Conservation (phyloP, 2,888 invertebrate species). For the Mesochorus sp. region DNA sequence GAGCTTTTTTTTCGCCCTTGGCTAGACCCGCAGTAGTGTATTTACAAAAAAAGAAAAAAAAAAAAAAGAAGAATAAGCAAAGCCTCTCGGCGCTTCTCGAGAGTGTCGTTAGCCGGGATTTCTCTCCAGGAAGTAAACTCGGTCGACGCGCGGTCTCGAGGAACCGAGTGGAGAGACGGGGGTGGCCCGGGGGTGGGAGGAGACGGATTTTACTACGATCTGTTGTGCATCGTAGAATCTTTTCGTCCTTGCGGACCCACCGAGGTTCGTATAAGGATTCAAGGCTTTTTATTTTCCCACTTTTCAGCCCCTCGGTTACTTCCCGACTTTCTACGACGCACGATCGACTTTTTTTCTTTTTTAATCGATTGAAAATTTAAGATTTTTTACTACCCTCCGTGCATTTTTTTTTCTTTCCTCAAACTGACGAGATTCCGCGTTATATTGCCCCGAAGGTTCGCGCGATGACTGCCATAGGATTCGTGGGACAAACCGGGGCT, state of each 20-base stretch:
- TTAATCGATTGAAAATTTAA: neutral
- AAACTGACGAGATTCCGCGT: slow-evolving; percentile 37
- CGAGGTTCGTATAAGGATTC: neutral
- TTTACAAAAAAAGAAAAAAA: neutral
- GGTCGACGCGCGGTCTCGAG: slow-evolving; percentile 8
- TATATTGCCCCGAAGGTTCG: slow-evolving; percentile 71
- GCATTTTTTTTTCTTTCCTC: no score
- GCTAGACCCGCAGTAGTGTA: slow-evolving; percentile 22
- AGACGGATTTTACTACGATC: neutral
- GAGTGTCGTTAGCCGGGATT: slow-evolving; percentile 49
- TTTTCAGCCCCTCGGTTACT: neutral
- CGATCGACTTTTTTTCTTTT: neutral
- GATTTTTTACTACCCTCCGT: neutral
- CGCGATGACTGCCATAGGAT: slow-evolving; percentile 73
- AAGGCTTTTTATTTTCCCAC: neutral
- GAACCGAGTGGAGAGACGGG: neutral
- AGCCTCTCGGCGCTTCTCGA: slow-evolving; percentile 11
- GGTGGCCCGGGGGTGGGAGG: neutral
- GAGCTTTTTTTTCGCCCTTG: slow-evolving; percentile 11
- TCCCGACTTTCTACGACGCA: no score
- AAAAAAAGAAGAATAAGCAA: neutral
- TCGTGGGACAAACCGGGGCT: slow-evolving; percentile 28
- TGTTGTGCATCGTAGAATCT: neutral
- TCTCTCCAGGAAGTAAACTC: slow-evolving; percentile 6
- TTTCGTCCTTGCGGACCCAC: neutral